Evolutionary conservation across 1,140 invertebrate species (phyloP), one percentile per base, ranked within the genome.

Genomic region (Drosophila tani): DNA sequence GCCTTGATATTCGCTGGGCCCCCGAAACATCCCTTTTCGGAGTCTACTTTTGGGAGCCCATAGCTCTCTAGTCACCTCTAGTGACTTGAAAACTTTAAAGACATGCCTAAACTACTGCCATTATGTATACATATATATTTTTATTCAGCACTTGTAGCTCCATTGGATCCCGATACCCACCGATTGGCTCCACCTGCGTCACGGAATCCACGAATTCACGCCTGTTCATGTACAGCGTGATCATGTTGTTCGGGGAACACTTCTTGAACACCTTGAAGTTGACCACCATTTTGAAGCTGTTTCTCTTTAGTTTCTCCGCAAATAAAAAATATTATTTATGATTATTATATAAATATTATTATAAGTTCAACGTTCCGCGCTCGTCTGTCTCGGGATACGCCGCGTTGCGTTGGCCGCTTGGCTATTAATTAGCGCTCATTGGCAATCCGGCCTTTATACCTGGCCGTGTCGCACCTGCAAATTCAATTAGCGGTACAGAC

Each of bases 201-300:
- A 99, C 95, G 87, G 99, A 97, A 93, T 99, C 99, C 59, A 99
- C 96, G 93, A 98, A 99, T 92, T 99, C 99, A 82, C 99, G 94
- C 93, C 99, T 99, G 5, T 98, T 98, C 83, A 99, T 94, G 92
- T 99, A 99, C 62, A 99, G 94, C 15, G 98, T 98, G 56, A 99
- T 95, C 95, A 98, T 98, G 60, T 97, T 97, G 94, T 99, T 99
- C 8, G 98, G 97, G 5, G 98, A 97, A 83, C 96, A 96, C 94
- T 99, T 99, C 93, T 99, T 99, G 93, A 97, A 99, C 81, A 99
- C 98, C 94, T 98, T 98, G 93, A 97, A 97, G 92, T 97, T 97
- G 75, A 96, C 95, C 85, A 97, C 97, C 97, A 98, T 98, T 65
- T 86, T 92, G 86, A 76, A 47, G 53, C 46, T 32, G 32, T 64